Evolutionary conservation across 2,888 invertebrate species (phyloP), one percentile per base, ranked within the genome.

Genomic region (Sepioteuthis lessoniana): DNA sequence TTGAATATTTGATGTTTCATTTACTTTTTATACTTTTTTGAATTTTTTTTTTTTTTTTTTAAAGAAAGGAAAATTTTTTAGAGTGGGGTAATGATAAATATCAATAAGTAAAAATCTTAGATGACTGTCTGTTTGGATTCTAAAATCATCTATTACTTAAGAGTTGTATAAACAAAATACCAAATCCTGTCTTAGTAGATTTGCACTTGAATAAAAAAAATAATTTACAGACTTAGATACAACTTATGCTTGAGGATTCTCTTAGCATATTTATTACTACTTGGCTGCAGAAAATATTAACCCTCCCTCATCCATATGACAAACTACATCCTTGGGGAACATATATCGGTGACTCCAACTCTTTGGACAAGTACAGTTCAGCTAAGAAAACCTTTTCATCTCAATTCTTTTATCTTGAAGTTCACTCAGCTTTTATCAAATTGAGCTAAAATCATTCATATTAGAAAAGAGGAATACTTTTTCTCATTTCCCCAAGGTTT

Each of bases 231-330:
- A n/a, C n/a, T 35, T 76, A 76, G 76, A 76, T 76, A 76, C 13
- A 76, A 76, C 76, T 76, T 76, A n/a, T 13, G 25, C 25, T n/a
- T 4, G n/a, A 76, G 25, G 76, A 25, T 25, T 76, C 25, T 21
- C 25, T 55, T 55, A 1, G 55, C 55, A 55, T 21, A 55, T 76
- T 76, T 35, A 76, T n/a, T 13, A 13, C 13, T n/a, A n/a, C n/a
- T 76, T 76, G 76, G 76, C n/a, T 76, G 76, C 76, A 76, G n/a
- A 76, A 76, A 76, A 76, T 76, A n/a, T 76, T 19, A 76, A 76
- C 76, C n/a, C 76, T 8, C 16, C n/a, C 76, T 10, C 76, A 10
- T n/a, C 76, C 35, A 76, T n/a, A 76, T n/a, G 76, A 76, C 76
- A 76, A 76, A n/a, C 76, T 35, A 13, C n/a, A 76, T 76, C 76